Base-by-base conservation (phyloP, 2,888 invertebrate species). In the Caenorhabditis macrosperma region DNA sequence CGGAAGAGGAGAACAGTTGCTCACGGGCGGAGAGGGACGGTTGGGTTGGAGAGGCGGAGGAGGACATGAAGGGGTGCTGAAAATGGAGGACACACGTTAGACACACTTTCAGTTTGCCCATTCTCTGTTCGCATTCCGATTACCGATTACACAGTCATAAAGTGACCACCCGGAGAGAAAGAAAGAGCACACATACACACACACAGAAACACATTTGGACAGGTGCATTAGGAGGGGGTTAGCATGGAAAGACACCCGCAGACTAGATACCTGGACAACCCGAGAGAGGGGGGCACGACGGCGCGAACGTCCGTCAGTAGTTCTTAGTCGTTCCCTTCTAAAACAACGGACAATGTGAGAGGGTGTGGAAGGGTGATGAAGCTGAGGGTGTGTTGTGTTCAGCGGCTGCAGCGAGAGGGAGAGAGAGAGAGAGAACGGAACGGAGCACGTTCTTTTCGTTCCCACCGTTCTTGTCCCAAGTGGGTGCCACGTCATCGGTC, bases 271-370 rank as follows among this genome's bases (percentile, higher is more conserved):
- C 71, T 63, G 55, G 35, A 38, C 12, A 15, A 46, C 69, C 68
- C n/a, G 33, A 35, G 57, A 7, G 4, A 48, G 9, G 33, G 4
- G 52, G n/a, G 48, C 15, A 26, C 38, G 52, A 52, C 44, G 52
- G 12, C 61, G 50, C 41, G 10, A 33, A 33, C 24, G 20, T 12
- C 1, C 17, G 54, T 78, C 71, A 78, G 59, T 78, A 78, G 69
- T 78, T 78, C 59, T 66, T 78, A 78, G 77, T 78, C 2, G 35
- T 33, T 60, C 64, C 77, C 66, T 78, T 78, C 77, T 78, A 68
- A 78, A 71, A 50, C 30, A 63, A 52, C 55, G 20, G 48, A 59
- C 66, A 69, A 50, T 59, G 30, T 26, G 60, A 44, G 26, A n/a
- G 15, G 59, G 44, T 22, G 20, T 26, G 5, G 30, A 12, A 22